Evolutionary conservation across 2,797 vertebrate species (phyloP).

Genomic region (Macrochelys suwanniensis): DNA sequence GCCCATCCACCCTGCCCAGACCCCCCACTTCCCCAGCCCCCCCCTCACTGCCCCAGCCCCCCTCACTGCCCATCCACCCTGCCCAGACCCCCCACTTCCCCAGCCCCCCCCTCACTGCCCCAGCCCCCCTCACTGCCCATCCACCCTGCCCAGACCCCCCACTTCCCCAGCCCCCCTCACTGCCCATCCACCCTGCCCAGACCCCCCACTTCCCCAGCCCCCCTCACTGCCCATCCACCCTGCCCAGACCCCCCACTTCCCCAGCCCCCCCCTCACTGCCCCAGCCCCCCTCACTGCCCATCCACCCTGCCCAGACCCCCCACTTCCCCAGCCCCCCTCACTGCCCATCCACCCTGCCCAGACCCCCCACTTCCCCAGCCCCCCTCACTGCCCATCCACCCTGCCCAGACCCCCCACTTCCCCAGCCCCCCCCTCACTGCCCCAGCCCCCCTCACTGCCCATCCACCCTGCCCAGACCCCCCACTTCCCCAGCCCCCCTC

Average conservation of each 20-base stretch:
- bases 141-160: background rate
- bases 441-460: rapidly evolving
- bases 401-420: background rate
- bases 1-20: background rate
- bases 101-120: no score
- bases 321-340: no score
- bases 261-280: no score
- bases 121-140: no score
- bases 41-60: background rate
- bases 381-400: no score
- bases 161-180: no score
- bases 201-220: no score
- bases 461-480: background rate
- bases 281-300: background rate
- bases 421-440: background rate
- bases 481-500: background rate
- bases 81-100: background rate
- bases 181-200: background rate
- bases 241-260: no score
- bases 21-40: rapidly evolving
- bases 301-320: background rate
- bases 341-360: no score
- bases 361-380: no score
- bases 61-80: no score
- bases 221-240: no score